These are phyloP conservation scores for Lichenostomus cassidix DNA, from an alignment of 2,113 vertebrate species.

Conservation along the genomic window DNA sequence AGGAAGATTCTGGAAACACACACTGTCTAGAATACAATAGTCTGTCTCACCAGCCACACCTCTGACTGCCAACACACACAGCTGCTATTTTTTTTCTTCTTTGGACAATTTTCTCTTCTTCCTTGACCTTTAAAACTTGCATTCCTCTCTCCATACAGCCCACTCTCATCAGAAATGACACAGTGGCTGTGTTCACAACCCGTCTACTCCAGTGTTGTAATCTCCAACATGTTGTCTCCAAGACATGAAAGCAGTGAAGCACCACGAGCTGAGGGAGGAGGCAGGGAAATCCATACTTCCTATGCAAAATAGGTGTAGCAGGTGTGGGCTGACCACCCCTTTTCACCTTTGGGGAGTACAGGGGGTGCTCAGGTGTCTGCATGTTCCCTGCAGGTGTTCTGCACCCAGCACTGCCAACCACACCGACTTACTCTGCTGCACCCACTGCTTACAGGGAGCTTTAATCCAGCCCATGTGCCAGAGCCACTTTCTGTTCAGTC, in stretches of 20 bases:
- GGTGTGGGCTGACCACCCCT: neutral
- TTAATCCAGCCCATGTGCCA: neutral
- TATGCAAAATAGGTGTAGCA: neutral
- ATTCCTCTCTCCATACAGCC: neutral
- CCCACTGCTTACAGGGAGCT: neutral
- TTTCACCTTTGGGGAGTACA: rapidly evolving
- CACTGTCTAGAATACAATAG: neutral
- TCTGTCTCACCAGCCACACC: neutral
- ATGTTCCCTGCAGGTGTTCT: neutral
- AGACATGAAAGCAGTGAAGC: neutral
- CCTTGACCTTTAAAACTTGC: neutral
- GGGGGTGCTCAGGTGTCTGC: neutral
- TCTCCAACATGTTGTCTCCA: neutral
- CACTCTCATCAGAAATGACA: neutral
- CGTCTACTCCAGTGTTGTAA: neutral
- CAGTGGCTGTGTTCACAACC: neutral
- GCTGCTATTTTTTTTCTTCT: neutral
- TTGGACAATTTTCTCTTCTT: slow-evolving; percentile 3
- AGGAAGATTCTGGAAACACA: neutral
- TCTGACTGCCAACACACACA: neutral
- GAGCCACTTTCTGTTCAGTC: neutral
- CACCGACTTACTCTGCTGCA: rapidly evolving
- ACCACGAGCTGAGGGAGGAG: neutral
- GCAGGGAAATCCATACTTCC: neutral
- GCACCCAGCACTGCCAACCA: neutral